Conservation (phyloP, 2,888 invertebrate genomes). For the Nasonia oneida region DNA sequence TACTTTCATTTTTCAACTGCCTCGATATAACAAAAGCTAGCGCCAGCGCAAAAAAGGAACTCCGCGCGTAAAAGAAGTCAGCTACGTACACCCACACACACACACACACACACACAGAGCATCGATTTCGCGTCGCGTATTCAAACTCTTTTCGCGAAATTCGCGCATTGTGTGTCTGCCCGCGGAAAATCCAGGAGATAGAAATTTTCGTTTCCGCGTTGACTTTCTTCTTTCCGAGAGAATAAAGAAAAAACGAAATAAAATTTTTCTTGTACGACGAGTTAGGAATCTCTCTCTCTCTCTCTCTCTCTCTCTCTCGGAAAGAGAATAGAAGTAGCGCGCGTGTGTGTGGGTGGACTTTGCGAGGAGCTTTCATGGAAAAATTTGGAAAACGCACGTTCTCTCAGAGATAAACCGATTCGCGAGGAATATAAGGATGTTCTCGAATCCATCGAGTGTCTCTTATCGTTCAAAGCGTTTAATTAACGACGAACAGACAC, state of each 20-base stretch:
- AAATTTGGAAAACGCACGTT: background rate
- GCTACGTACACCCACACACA: no score
- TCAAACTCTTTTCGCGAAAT: background rate
- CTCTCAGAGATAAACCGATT: background rate
- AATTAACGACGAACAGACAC: background rate
- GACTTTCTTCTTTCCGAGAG: no score
- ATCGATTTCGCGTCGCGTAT: background rate
- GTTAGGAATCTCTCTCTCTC: no score
- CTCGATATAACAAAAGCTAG: background rate
- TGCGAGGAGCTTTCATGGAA: background rate
- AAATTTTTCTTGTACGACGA: background rate
- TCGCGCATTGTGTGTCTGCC: background rate
- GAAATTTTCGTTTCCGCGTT: background rate
- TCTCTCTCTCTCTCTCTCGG: background rate
- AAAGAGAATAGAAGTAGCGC: background rate
- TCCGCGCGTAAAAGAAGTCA: background rate
- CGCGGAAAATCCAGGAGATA: background rate
- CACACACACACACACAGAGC: no score
- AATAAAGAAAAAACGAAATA: background rate
- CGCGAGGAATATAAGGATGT: background rate
- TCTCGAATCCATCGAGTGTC: no score
- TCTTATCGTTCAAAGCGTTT: background rate
- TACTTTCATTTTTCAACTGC: slow-evolving; percentile 8
- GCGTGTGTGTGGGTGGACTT: background rate
- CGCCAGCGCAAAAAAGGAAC: background rate